Conservation (phyloP, 1,140 invertebrate genomes). For the Pissodes strobi region DNA sequence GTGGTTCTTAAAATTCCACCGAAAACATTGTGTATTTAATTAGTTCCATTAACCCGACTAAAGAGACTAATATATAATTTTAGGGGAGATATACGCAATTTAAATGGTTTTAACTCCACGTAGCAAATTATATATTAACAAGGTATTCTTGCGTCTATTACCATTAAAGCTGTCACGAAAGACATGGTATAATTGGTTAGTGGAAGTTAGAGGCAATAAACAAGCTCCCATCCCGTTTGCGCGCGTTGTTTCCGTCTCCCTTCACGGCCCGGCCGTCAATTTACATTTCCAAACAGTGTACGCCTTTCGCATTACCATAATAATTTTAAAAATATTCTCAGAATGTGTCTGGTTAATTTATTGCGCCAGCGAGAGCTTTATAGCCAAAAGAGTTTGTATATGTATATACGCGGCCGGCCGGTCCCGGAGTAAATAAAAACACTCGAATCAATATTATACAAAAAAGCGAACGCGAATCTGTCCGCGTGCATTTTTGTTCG, state of each 20-base stretch:
- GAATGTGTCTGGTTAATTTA: constrained; percentile 45
- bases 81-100: constrained; percentile 20
- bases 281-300: constrained; percentile 55
- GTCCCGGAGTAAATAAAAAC: constrained; percentile 19
- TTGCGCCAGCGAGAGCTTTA: constrained; percentile 21
- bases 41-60: constrained; percentile 10
- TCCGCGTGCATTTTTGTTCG: constrained; percentile 7
- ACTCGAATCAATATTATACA: constrained; percentile 8
- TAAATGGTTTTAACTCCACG: constrained; percentile 33
- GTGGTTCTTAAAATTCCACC: no score
- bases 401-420: constrained; percentile 8
- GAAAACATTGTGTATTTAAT: constrained; percentile 19
- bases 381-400: constrained; percentile 19
- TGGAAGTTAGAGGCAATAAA: constrained; percentile 54
- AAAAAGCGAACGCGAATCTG: constrained; percentile 7
- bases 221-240: constrained; percentile 34
- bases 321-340: constrained; percentile 53
- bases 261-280: constrained; percentile 47
- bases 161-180: constrained; percentile 55
- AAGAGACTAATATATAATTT: constrained; percentile 23
- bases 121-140: constrained; percentile 55
- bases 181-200: constrained; percentile 56
- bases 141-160: constrained; percentile 55
- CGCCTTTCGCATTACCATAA: constrained; percentile 55
- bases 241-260: constrained; percentile 36